Percentiles rank a stretch among this genome's conserved stretches.
Conservation (phyloP, 2,888 invertebrate species). For the Cataglyphis albicans region DNA sequence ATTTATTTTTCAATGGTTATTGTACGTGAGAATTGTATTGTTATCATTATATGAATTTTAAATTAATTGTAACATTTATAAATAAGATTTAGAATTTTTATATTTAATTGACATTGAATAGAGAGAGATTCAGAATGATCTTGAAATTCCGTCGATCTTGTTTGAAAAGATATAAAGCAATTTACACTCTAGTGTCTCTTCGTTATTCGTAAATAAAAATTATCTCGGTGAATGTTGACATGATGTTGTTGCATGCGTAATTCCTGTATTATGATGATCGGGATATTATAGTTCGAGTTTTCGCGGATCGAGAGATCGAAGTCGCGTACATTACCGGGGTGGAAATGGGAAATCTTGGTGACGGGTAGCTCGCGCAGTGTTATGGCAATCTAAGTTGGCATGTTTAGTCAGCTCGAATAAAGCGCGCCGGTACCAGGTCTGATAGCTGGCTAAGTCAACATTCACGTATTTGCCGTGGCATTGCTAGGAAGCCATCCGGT, state of each 20-base stretch:
- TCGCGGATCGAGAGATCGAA: conserved; percentile 27
- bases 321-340: conserved; percentile 43
- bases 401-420: conserved; percentile 82
- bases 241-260: neutral
- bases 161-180: neutral
- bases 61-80: neutral
- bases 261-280: conserved; percentile 3
- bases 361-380: conserved; percentile 71
- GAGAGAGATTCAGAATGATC: neutral
- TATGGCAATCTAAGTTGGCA: conserved; percentile 83
- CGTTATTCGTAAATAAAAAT: neutral
- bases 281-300: conserved; percentile 19
- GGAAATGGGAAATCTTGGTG: conserved; percentile 60
- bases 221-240: too few species aligned
- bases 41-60: neutral
- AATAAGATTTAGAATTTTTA: neutral
- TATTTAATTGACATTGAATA: neutral
- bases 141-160: neutral
- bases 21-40: neutral
- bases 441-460: conserved; percentile 82
- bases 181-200: too few species aligned
- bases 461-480: conserved; percentile 78
- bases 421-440: conserved; percentile 75
- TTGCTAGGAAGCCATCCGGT: conserved; percentile 73
- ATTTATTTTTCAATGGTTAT: neutral